Evolutionary conservation across 1,140 invertebrate species (phyloP), one percentile per base, ranked within the genome.

Genomic region (Galleria mellonella): DNA sequence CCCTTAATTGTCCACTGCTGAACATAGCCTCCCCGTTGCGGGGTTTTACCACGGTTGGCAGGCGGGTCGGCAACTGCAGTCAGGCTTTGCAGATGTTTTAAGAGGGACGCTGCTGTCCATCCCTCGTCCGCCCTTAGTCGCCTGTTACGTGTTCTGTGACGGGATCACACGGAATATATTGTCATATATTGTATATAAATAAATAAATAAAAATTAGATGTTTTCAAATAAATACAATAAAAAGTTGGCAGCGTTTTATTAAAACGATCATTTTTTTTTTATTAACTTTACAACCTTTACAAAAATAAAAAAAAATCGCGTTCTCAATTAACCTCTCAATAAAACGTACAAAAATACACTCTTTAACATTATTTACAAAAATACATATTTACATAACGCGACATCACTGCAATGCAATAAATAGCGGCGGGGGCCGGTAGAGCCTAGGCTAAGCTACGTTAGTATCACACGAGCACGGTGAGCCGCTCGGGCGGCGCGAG

Each of bases 401-500:
- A 35, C 48, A 55, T 48, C 47, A 47, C 43, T 56, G 47, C 44
- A 64, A 60, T 58, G 51, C 36, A 77, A 77, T 77, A 74, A 74
- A 78, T 74, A 71, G 48, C 32, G 50, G 51, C 46, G 53, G 48
- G 38, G 38, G 31, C 32, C 30, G 15, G 42, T 14, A 38, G 40
- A 33, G 42, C 15, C 35, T 15, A 27, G 29, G 30, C 37, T 43
- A 46, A 32, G 45, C 47, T 51, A 51, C 45, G 31, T 36, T 23
- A 23, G 17, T 23, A 23, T 23, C 17, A 23, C 32, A 83, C 83
- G 57, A 84, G 74, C 50, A 84, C 77, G 30, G 83, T 84, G 64
- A 84, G 81, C 33, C 79, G 72, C 71, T 84, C 81, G 62, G 81
- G 78, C 43, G 83, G 83, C 47, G 77, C 62, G 52, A 52, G 69